Conservation (phyloP, 64 coral and sea anemone species). For the Astreopora myriophthalma region DNA sequence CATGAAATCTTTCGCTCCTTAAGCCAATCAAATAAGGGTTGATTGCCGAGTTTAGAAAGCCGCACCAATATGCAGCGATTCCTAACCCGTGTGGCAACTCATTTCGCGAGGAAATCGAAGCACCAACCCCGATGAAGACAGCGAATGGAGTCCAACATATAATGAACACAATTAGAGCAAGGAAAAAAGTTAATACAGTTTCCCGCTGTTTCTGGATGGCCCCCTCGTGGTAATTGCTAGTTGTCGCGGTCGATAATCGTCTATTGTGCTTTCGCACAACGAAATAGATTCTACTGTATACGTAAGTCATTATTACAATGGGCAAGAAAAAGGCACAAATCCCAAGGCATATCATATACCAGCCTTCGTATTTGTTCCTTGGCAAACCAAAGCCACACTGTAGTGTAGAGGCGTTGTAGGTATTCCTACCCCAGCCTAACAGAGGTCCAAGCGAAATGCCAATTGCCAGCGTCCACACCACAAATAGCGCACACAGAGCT, state of each 20-base stretch:
- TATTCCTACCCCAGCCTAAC: constrained; percentile 77
- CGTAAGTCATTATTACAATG: constrained; percentile 72
- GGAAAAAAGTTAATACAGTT: constrained; percentile 84
- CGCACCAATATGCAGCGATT: constrained; percentile 85
- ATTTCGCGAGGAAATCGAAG: constrained; percentile 39
- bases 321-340: constrained; percentile 73
- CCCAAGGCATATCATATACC: constrained; percentile 78
- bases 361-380: constrained; percentile 44
- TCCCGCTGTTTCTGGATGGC: constrained; percentile 57
- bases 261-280: constrained; percentile 59
- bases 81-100: constrained; percentile 81
- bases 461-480: constrained; percentile 72
- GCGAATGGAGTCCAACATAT: constrained; percentile 85
- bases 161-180: constrained; percentile 85
- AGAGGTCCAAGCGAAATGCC: constrained; percentile 73
- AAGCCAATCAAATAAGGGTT: constrained; percentile 93
- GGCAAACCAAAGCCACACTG: constrained; percentile 87
- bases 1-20: constrained; percentile 73
- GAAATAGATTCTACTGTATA: constrained; percentile 71
- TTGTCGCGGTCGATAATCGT: constrained; percentile 73
- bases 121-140: constrained; percentile 77
- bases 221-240: constrained; percentile 31
- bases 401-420: constrained; percentile 78
- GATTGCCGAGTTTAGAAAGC: constrained; percentile 75
- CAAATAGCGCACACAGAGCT: constrained; percentile 56